Evolutionary conservation across 2,888 invertebrate genomes (phyloP).

Genomic region (Alviniconcha strummeri): DNA sequence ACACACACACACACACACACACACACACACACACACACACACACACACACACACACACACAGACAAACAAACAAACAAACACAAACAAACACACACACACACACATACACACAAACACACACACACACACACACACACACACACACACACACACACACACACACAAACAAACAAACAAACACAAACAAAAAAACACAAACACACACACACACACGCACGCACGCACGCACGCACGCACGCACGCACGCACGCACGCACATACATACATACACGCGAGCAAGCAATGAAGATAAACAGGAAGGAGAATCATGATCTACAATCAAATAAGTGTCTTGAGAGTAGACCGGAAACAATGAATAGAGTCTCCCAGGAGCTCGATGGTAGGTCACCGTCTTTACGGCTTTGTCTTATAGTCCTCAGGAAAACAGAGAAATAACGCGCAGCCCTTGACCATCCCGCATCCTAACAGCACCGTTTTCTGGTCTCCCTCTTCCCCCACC

Average conservation of each 20-base stretch:
- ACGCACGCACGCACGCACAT: background rate
- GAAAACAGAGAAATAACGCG: no score
- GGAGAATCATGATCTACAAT: background rate
- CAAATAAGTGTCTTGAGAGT: no score
- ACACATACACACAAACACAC: background rate
- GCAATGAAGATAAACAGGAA: background rate
- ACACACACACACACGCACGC: background rate
- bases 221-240: background rate
- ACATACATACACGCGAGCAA: background rate
- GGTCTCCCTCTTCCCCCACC: no score
- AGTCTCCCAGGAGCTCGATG: no score
- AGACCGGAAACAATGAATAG: no score
- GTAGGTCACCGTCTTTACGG: no score
- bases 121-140: background rate
- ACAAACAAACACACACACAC: background rate
- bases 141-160: background rate
- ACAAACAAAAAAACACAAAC: background rate
- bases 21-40: slow-evolving; percentile 1
- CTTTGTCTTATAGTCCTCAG: no score
- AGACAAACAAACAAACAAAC: background rate
- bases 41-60: background rate
- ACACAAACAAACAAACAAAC: background rate
- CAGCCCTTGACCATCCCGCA: no score
- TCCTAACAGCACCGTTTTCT: no score
- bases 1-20: background rate